Evolutionary conservation across 2,888 invertebrate species (phyloP), one percentile per base, ranked within the genome.

Genomic region (Heteromurus nitidus): DNA sequence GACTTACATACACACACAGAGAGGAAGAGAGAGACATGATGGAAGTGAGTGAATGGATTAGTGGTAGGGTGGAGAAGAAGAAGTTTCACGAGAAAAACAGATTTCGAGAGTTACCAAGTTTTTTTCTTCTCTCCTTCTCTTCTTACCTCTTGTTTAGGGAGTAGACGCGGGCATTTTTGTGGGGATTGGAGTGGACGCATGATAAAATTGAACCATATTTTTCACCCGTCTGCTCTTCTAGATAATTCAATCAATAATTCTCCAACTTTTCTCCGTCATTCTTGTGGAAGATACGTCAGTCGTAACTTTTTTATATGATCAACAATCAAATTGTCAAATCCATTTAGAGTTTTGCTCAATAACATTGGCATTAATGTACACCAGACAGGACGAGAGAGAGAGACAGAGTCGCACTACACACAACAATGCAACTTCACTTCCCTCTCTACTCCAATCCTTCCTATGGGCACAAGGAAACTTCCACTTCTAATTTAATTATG

Each of bases 291-390:
- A 26, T 62, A 18, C 18, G n/a, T 31, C 31, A 62, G n/a, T 30
- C 36, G 36, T 53, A 69, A 69, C 53, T 42, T 60, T 58, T 42
- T 67, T 44, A n/a, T 44, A 44, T 72, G 36, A 60, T 72, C 72
- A 72, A 72, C 44, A 72, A 60, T 72, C 72, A 72, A 44, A 72
- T 72, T 72, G 72, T 24, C 72, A 72, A 72, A 42, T 47, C 62
- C 55, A 55, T 44, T 72, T 72, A 72, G 53, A 31, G 20, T 44
- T 47, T 44, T 60, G 44, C 31, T 55, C 69, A 55, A 55, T 24
- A 55, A 36, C 22, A 50, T n/a, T n/a, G 2, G 7, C 60, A 60
- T 60, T 60, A 60, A n/a, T 28, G 60, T 26, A 28, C 3, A 11
- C 30, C 20, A 28, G 26, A 3, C 22, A 9, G 36, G 36, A 5